Base-by-base conservation (phyloP, 2,113 vertebrate species). In the Melospiza georgiana region DNA sequence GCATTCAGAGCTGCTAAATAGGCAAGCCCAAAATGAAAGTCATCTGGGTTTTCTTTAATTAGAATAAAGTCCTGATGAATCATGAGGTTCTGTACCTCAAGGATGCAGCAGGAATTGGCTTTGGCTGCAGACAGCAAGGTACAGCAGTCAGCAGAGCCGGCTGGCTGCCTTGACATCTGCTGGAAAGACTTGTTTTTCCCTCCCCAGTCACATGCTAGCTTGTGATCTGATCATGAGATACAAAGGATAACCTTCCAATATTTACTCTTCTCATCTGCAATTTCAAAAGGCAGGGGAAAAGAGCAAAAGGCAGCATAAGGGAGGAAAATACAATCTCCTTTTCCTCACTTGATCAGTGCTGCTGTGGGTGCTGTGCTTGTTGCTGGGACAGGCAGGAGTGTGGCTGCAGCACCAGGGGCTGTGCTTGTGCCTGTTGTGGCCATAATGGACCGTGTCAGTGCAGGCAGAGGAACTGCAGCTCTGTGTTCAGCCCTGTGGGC, bases 181-280 rank as follows among this genome's bases (percentile, higher is more conserved):
- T 96, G 95, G 94, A 91, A 95, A 88, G 82, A 84, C 95, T 96
- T 95, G 87, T 96, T 97, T 92, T 96, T 76, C 91, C 94, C 81
- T 94, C 73, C 74, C 51, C 25, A 90, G 90, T 96, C 96, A 97
- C 89, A 95, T 92, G 97, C 90, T 77, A 84, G 31, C 96, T 96
- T 97, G 95, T 96, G 95, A 94, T 97, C 94, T 65, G 89, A 95
- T 96, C 96, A 97, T 93, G 90, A 94, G 95, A 93, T 94, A 68
- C 93, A 91, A 87, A 96, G 90, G 84, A 95, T 93, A 95, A 94
- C 76, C 84, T 97, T 94, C 93, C 94, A 94, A 49, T 95, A 93
- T 93, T 96, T 97, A 83, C 81, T 96, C 96, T 93, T 92, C 89
- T 91, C 91, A 92, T 93, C 89, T 88, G 80, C 81, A 89, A 65